Evolutionary conservation across 2,888 invertebrate genomes (phyloP).

Genomic region (Cephus nigrinus): DNA sequence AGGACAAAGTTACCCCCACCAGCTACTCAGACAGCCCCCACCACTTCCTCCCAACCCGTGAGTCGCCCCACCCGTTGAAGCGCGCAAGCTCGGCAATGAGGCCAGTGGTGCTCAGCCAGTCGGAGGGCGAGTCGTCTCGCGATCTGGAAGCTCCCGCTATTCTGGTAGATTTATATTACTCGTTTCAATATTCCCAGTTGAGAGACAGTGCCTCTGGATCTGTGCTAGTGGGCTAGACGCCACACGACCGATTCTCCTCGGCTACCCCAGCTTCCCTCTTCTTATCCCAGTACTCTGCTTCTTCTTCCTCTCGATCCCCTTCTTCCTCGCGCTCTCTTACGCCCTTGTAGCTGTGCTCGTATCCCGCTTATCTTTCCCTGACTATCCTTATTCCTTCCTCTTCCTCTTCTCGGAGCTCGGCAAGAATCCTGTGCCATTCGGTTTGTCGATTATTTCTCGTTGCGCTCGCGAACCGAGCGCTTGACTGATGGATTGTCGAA

Average conservation of each 20-base stretch:
- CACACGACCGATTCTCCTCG: background rate
- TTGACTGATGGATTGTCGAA: too few relatives aligned
- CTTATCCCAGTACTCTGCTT: background rate
- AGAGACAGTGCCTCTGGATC: conserved; percentile 50
- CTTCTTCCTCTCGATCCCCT: background rate
- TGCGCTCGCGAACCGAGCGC: too few relatives aligned
- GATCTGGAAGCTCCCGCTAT: too few relatives aligned
- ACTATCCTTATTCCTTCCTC: background rate
- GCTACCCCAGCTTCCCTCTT: background rate
- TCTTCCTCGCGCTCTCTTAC: background rate
- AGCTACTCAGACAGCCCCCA: conserved; percentile 31
- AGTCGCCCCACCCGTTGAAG: conserved; percentile 23
- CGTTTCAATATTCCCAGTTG: conserved; percentile 16
- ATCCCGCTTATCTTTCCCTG: background rate
- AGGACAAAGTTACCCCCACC: conserved; percentile 66
- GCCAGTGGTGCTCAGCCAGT: conserved; percentile 8
- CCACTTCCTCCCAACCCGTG: conserved; percentile 18
- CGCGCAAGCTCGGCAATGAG: conserved; percentile 27
- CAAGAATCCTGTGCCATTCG: background rate
- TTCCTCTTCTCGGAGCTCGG: background rate
- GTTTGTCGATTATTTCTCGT: too few relatives aligned
- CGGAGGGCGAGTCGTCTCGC: too few relatives aligned
- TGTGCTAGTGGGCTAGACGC: conserved; percentile 59
- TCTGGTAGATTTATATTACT: too few relatives aligned
- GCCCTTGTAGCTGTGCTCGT: background rate